Conservation (phyloP, 2,113 vertebrate genomes). For the Ardeotis arabs region DNA sequence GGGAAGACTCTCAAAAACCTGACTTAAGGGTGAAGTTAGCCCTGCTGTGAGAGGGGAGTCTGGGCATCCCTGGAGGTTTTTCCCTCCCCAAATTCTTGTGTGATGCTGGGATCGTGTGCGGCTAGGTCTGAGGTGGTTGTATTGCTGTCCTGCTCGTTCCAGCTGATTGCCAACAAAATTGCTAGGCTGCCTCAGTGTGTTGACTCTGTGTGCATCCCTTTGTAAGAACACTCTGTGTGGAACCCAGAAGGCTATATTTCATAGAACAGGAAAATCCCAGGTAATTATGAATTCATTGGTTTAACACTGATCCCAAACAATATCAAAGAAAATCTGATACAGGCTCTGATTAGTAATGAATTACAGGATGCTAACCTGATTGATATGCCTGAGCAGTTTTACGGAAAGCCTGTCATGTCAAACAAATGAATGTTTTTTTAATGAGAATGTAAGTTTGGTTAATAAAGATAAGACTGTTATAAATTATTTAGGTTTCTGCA, state of each 20-base stretch:
- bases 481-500: slow-evolving; percentile 59
- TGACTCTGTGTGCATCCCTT: background rate
- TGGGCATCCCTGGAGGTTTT: background rate
- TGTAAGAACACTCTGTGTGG: background rate
- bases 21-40: background rate
- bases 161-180: background rate
- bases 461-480: slow-evolving; percentile 61
- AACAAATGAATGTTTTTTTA: slow-evolving; percentile 51
- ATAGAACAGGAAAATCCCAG: background rate
- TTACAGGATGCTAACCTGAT: slow-evolving; percentile 43
- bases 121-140: background rate
- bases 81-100: background rate
- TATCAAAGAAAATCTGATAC: slow-evolving; percentile 31
- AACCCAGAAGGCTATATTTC: background rate
- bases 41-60: background rate
- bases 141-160: background rate
- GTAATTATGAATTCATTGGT: slow-evolving; percentile 18
- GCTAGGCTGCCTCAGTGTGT: fast-evolving
- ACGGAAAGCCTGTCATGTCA: slow-evolving; percentile 54
- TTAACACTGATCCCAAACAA: slow-evolving; percentile 39
- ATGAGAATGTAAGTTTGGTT: slow-evolving; percentile 54
- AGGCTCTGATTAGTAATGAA: slow-evolving; percentile 46
- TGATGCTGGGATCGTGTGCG: background rate
- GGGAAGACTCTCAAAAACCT: background rate
- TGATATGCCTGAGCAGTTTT: slow-evolving; percentile 48